phyloP scores from a whole-genome alignment of 1,140 invertebrate species.

The Andrena cerasifolii region DNA sequence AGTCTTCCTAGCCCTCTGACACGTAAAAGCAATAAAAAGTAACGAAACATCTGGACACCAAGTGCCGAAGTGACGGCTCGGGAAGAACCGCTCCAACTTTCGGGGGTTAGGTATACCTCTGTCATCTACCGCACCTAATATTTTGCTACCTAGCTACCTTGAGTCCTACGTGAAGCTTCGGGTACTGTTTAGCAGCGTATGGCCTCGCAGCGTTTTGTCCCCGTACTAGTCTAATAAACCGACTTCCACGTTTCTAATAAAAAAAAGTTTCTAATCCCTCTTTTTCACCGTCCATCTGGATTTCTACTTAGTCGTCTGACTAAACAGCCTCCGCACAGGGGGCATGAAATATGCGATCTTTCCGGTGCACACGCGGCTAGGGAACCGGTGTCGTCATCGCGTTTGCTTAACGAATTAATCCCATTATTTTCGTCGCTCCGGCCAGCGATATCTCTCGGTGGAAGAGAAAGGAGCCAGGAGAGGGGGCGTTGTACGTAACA shows the following conservation, averaged over 20 bases:
- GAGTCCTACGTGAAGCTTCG: neutral
- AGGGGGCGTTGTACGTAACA: neutral
- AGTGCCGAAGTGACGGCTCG: no score
- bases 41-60: no score
- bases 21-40: no score
- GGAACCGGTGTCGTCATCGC: conserved; percentile 34
- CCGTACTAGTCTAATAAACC: neutral
- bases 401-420: conserved; percentile 64
- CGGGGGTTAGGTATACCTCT: no score
- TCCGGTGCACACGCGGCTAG: conserved; percentile 28
- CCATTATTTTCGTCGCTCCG: conserved; percentile 61
- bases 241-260: neutral
- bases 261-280: conserved; percentile 5
- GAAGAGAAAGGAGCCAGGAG: neutral
- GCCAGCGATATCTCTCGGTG: neutral
- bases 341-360: conserved; percentile 18
- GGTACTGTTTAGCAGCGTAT: neutral
- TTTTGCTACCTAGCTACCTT: no score
- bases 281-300: neutral
- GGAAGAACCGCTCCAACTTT: no score
- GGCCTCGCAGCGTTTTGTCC: neutral
- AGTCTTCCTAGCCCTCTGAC: no score
- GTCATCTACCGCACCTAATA: no score
- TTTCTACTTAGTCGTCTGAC: neutral
- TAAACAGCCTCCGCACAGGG: neutral